Evolutionary conservation across 2,113 vertebrate genomes (phyloP).

Genomic region (Cariama cristata): DNA sequence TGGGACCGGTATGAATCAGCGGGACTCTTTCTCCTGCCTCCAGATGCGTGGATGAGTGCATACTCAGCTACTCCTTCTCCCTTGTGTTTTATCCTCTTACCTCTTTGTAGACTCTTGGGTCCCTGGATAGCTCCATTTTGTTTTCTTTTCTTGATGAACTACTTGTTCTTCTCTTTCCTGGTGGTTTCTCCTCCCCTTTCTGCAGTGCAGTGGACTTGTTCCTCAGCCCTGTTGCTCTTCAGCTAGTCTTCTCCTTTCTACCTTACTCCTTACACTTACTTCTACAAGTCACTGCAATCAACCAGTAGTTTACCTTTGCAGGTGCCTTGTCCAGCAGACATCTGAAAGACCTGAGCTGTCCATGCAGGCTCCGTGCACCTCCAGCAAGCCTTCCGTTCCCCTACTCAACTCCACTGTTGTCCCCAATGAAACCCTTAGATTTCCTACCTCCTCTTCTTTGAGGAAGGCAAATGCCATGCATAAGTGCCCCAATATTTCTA

Average conservation of each 20-base stretch:
- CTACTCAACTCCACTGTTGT: background rate
- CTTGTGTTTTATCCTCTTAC: background rate
- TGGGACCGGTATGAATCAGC: background rate
- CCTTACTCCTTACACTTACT: background rate
- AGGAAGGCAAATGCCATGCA: background rate
- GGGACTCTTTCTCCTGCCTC: background rate
- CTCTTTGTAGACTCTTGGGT: background rate
- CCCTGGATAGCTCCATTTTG: background rate
- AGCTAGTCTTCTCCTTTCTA: background rate
- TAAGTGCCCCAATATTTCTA: background rate
- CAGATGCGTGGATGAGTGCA: background rate
- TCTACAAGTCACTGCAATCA: background rate
- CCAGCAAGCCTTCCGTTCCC: background rate
- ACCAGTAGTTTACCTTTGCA: background rate
- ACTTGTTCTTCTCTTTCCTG: background rate
- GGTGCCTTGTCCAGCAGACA: background rate
- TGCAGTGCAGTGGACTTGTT: background rate
- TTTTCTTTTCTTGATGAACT: background rate
- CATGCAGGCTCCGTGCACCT: background rate
- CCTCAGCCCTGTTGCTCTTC: background rate
- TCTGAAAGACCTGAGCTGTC: background rate
- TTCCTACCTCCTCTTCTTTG: background rate
- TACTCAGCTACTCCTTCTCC: background rate
- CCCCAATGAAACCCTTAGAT: background rate
- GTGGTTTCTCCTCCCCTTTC: background rate